phyloP scores from a whole-genome alignment of 2,113 vertebrate genomes.

The Lontra canadensis region DNA sequence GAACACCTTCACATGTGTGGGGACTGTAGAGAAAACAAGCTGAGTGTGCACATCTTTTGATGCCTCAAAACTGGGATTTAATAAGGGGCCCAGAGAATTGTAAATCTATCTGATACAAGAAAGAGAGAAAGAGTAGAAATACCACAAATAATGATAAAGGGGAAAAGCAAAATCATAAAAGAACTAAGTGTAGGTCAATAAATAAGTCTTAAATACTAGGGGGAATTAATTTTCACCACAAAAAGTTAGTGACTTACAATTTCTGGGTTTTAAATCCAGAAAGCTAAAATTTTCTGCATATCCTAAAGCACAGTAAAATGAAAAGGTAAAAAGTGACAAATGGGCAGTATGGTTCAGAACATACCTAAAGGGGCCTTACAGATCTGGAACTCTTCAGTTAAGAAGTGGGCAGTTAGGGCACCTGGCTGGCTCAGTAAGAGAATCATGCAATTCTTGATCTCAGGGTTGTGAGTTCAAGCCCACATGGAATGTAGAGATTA shows the following conservation, averaged over 20 bases:
- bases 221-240: background rate
- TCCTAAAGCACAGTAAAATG: background rate
- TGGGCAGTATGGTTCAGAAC: background rate
- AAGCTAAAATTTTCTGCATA: background rate
- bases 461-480: background rate
- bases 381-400: background rate
- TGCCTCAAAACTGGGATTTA: background rate
- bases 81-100: background rate
- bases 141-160: background rate
- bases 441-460: background rate
- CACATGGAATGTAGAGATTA: background rate
- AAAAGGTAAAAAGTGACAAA: background rate
- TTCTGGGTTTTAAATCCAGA: background rate
- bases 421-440: background rate
- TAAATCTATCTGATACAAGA: background rate
- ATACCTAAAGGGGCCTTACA: background rate
- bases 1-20: background rate
- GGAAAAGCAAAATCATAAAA: conserved; percentile 7
- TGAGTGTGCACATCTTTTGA: background rate
- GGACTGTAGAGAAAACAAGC: background rate
- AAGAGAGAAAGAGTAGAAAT: background rate
- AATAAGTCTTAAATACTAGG: background rate
- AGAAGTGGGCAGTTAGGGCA: background rate
- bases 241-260: background rate
- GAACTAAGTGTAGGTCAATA: background rate